These are phyloP conservation scores for Epizoanthus rinbou DNA, from an alignment of 92 coral and sea anemone species.

Conservation along the genomic window DNA sequence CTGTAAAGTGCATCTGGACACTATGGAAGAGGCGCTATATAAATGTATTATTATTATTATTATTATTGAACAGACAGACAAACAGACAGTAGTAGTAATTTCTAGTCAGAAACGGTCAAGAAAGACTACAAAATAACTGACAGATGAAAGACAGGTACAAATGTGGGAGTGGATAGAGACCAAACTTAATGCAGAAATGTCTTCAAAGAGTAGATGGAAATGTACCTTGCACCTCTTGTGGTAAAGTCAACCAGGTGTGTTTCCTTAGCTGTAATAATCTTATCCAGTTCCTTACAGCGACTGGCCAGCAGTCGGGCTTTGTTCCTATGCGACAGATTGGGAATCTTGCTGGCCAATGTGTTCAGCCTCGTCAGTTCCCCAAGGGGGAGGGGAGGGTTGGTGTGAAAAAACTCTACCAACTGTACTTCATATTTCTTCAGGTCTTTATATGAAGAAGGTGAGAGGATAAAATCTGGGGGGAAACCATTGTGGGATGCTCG, in stretches of 20 bases:
- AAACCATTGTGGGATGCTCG: constrained; percentile 25
- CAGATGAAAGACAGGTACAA: too few species aligned
- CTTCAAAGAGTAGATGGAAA: neutral
- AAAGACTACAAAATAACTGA: too few species aligned
- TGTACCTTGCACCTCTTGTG: constrained; percentile 28
- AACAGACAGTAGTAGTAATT: neutral
- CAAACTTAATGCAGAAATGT: neutral
- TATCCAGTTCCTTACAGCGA: constrained; percentile 86
- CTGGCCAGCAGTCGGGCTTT: constrained; percentile 67
- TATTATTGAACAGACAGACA: neutral
- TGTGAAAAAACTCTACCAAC: constrained; percentile 61
- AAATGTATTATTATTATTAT: too few species aligned
- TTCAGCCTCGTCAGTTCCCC: constrained; percentile 72
- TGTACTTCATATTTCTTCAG: constrained; percentile 54
- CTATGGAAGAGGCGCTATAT: too few species aligned
- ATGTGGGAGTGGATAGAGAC: neutral
- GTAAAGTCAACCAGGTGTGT: constrained; percentile 53
- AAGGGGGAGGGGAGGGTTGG: constrained; percentile 82
- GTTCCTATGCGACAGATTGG: constrained; percentile 68
- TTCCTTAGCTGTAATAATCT: constrained; percentile 72
- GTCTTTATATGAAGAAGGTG: constrained; percentile 60
- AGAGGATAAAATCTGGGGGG: constrained; percentile 37
- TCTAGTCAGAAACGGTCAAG: too few species aligned
- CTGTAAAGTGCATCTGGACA: too few species aligned
- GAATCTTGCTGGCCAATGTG: constrained; percentile 61